Base-by-base conservation (phyloP, 2,888 invertebrate genomes). In the Lasiommata megera region DNA sequence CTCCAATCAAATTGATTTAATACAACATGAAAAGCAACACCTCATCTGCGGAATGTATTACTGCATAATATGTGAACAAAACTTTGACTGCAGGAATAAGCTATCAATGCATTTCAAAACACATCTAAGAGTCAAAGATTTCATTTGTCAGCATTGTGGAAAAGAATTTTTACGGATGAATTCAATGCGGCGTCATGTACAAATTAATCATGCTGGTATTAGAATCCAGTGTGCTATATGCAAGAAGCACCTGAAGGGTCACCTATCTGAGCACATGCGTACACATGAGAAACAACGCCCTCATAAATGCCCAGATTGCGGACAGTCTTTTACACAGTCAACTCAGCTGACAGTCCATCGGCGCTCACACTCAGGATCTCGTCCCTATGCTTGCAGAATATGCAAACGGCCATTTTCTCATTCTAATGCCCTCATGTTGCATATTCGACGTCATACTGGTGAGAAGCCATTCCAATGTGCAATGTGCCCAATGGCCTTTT, bases 311-410 rank as follows among this genome's bases (percentile, higher is more conserved):
- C 93, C 93, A 0, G 94, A 94, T 6, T 97, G 97, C 75, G 94
- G 95, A 1, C 94, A 95, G 50, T 86, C 93, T 29, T 97, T 97
- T 71, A 95, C 95, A 0, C 97, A 97, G 75, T 94, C 96, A 61
- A 96, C 96, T 0, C 97, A 97, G 74, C 80, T 96, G 63, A 96
- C 94, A 9, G 96, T 97, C 0, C 97, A 97, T 69, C 94, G 94
- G 73, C 92, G 97, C 12, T 94, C 94, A n/a, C 97, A 97, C 73
- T 95, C 95, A 0, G 97, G 97, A 0, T 96, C 94, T 66, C 92
- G 95, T 53, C 97, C 97, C 0, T 97, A 96, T 74, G 91, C 93
- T 14, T 97, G 97, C 80, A 93, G 94, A 68, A 96, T 97, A 56
- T 96, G 96, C 76, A 92, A 93, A 84, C 93, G 94, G 63, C 93